Evolutionary conservation across 2,113 vertebrate species (phyloP).

Genomic region (Lamprotornis superbus): DNA sequence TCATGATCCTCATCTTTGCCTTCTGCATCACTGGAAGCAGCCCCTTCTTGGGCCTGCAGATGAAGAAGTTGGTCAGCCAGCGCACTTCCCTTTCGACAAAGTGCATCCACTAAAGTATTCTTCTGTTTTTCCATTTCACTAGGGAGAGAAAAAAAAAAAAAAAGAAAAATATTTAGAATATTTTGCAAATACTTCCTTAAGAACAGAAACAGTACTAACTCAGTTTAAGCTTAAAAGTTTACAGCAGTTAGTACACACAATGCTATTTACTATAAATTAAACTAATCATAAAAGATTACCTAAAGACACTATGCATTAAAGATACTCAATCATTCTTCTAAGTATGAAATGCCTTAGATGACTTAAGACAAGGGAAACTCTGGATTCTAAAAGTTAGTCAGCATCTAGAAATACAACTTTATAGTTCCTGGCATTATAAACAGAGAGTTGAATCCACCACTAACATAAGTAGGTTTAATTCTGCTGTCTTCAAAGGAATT

Average conservation of each 20-base stretch:
- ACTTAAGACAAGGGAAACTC: not conserved
- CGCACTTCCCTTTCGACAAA: slow-evolving; percentile 91
- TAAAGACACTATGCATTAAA: not conserved
- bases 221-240: not conserved
- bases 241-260: not conserved
- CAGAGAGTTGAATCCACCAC: not conserved
- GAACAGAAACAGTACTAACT: not conserved
- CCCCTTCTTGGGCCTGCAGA: slow-evolving; percentile 79
- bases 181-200: not conserved
- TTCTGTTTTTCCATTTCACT: slow-evolving; percentile 99
- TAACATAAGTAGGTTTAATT: not conserved
- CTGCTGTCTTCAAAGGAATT: slow-evolving; percentile 38
- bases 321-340: not conserved
- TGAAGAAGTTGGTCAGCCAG: slow-evolving; percentile 90
- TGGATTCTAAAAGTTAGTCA: not conserved
- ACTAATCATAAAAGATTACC: not conserved
- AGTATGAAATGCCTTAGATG: not conserved
- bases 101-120: slow-evolving; percentile 88
- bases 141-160: not conserved
- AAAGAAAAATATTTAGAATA: not conserved
- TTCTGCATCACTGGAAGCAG: slow-evolving; percentile 74
- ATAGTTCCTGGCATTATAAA: not conserved
- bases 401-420: not conserved
- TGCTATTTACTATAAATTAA: not conserved
- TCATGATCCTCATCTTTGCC: slow-evolving; percentile 83